Conservation (phyloP, 2,113 vertebrate genomes). For the Xiphophorus couchianus region DNA sequence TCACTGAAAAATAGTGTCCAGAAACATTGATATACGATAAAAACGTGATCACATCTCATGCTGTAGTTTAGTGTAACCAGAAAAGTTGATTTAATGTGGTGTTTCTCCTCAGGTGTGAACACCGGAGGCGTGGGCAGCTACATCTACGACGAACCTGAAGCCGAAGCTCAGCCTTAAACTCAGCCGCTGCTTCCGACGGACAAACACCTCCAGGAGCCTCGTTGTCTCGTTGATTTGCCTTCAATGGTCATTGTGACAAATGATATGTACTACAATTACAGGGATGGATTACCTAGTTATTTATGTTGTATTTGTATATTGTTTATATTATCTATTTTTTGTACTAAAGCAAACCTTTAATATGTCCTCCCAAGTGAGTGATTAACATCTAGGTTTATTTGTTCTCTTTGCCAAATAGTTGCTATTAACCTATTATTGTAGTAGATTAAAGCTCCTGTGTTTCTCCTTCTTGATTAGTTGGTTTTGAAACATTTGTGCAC, state of each 20-base stretch:
- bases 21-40: background rate
- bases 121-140: constrained; percentile 94
- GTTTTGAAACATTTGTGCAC: constrained; percentile 53
- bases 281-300: constrained; percentile 47
- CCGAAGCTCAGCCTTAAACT: constrained; percentile 83
- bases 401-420: constrained; percentile 64
- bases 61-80: background rate
- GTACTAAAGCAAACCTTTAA: constrained; percentile 54
- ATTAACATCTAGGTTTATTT: constrained; percentile 45
- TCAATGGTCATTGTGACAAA: constrained; percentile 33
- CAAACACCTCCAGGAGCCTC: constrained; percentile 12
- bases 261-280: constrained; percentile 33
- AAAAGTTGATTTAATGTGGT: background rate
- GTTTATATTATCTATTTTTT: constrained; percentile 71
- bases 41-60: background rate
- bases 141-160: constrained; percentile 88
- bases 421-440: constrained; percentile 8
- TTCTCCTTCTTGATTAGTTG: constrained; percentile 25
- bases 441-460: constrained; percentile 18
- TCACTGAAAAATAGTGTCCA: background rate
- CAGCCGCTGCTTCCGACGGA: background rate
- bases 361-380: constrained; percentile 34
- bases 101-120: constrained; percentile 85
- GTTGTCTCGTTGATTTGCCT: constrained; percentile 37
- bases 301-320: constrained; percentile 63